Percentiles rank a stretch among this genome's conserved stretches.
These are phyloP conservation scores for Poeciliopsis retropinna DNA, from an alignment of 2,113 vertebrate species.

Conservation along the genomic window DNA sequence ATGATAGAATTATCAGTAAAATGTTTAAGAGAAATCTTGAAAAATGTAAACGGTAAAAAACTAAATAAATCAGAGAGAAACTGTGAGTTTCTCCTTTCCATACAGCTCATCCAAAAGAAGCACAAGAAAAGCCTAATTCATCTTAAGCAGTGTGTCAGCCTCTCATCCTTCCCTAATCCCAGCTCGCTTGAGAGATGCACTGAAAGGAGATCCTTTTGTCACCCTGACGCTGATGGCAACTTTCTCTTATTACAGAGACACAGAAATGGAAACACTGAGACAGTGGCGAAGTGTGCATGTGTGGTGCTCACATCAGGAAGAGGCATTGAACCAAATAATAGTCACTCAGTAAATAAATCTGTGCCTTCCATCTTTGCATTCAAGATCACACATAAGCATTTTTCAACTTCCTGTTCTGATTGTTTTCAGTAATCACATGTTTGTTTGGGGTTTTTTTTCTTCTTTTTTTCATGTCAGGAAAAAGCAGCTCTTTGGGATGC, in stretches of 20 bases:
- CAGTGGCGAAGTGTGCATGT: constrained; percentile 3
- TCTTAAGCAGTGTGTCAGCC: background rate
- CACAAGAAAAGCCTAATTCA: background rate
- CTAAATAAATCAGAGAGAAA: background rate
- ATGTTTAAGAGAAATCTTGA: background rate
- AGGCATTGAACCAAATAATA: background rate
- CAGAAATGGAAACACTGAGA: constrained; percentile 5
- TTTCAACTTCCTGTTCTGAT: background rate
- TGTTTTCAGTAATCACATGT: background rate
- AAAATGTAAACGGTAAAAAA: background rate
- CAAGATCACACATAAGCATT: no score
- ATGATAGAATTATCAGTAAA: background rate
- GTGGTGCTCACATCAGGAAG: background rate
- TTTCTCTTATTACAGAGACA: constrained; percentile 20
- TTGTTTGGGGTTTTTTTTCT: background rate
- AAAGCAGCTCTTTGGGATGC: constrained; percentile 1
- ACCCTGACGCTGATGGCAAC: constrained; percentile 6
- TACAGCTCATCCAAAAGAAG: background rate
- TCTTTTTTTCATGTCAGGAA: background rate
- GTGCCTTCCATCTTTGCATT: background rate
- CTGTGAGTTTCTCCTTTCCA: background rate
- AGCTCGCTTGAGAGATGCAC: background rate
- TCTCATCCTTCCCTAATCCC: constrained; percentile 12
- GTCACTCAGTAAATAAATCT: background rate
- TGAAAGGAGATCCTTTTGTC: constrained; percentile 22